Evolutionary conservation across 2,797 vertebrate genomes (phyloP).

Genomic region (Enteromius paludinosus): DNA sequence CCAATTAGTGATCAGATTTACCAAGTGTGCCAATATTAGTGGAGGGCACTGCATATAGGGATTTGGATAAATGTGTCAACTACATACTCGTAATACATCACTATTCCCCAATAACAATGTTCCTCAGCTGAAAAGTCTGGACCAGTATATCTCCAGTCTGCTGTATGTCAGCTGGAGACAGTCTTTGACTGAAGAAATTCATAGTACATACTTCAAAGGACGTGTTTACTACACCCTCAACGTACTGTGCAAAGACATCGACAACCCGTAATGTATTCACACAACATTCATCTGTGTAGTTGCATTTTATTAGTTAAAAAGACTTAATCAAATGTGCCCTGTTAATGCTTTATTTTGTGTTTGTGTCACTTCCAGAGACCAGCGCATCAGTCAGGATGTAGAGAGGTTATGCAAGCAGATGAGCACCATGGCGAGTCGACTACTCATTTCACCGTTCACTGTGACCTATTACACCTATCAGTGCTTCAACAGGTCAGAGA

Average conservation of each 20-base stretch:
- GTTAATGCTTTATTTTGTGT: constrained; percentile 21
- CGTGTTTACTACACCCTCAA: constrained; percentile 93
- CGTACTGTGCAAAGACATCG: constrained; percentile 86
- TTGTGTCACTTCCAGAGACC: constrained; percentile 81
- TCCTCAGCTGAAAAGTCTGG: constrained; percentile 89
- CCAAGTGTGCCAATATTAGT: no score
- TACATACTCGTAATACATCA: neutral
- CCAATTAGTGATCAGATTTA: no score
- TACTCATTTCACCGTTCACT: constrained; percentile 91
- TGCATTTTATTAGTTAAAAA: neutral
- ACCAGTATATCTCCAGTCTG: constrained; percentile 92
- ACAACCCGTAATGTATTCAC: constrained; percentile 86
- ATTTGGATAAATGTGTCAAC: neutral
- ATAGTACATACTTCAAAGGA: constrained; percentile 88
- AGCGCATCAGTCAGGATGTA: constrained; percentile 95
- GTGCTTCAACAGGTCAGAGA: constrained; percentile 87
- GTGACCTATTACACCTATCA: constrained; percentile 93
- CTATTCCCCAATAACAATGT: neutral
- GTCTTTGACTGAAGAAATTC: constrained; percentile 90
- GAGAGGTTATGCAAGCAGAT: constrained; percentile 93
- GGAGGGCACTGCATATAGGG: no score
- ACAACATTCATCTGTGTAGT: neutral
- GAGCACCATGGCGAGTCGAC: constrained; percentile 89
- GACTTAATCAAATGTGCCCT: neutral
- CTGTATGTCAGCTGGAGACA: constrained; percentile 93